These are phyloP conservation scores for Argyresthia goedartella DNA, from an alignment of 2,888 invertebrate genomes.

Conservation along the genomic window DNA sequence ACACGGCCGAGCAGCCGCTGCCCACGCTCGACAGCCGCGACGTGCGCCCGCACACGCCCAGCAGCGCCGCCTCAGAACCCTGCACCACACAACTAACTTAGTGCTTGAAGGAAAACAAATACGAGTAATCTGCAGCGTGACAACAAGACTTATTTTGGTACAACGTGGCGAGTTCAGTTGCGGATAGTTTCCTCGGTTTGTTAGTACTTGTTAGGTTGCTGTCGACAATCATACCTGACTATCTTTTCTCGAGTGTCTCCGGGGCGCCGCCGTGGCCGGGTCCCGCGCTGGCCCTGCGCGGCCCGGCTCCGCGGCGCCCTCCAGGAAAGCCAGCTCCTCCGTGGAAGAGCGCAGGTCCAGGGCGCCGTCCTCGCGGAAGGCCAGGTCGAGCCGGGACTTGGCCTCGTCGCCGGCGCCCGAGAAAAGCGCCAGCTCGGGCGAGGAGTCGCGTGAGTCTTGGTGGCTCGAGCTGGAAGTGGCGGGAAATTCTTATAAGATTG, in stretches of 20 bases:
- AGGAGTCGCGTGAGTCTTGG: slow-evolving; percentile 87
- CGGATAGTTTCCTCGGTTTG: too few relatives aligned
- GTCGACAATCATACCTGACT: too few relatives aligned
- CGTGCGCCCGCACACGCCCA: slow-evolving; percentile 83
- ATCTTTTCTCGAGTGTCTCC: slow-evolving; percentile 75
- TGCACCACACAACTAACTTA: too few relatives aligned
- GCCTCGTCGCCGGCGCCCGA: slow-evolving; percentile 54
- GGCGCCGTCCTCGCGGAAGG: slow-evolving; percentile 83
- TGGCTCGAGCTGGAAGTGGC: slow-evolving; percentile 90
- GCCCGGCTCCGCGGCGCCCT: slow-evolving; percentile 41
- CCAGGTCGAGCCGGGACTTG: slow-evolving; percentile 50
- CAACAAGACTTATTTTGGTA: too few relatives aligned
- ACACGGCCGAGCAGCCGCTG: slow-evolving; percentile 86
- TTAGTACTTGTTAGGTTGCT: too few relatives aligned
- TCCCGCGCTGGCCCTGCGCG: slow-evolving; percentile 7
- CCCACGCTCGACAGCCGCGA: slow-evolving; percentile 86
- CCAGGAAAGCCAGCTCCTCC: slow-evolving; percentile 88
- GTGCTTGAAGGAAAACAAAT: too few relatives aligned
- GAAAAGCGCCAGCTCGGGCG: slow-evolving; percentile 86
- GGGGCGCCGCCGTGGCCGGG: slow-evolving; percentile 17
- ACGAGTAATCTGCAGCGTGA: too few relatives aligned
- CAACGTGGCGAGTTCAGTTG: too few relatives aligned
- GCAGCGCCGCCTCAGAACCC: slow-evolving; percentile 82
- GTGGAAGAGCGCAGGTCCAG: slow-evolving; percentile 88
- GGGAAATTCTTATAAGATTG: too few relatives aligned